These are phyloP conservation scores for Thymallus thymallus DNA, from an alignment of 2,113 vertebrate species.

Conservation along the genomic window DNA sequence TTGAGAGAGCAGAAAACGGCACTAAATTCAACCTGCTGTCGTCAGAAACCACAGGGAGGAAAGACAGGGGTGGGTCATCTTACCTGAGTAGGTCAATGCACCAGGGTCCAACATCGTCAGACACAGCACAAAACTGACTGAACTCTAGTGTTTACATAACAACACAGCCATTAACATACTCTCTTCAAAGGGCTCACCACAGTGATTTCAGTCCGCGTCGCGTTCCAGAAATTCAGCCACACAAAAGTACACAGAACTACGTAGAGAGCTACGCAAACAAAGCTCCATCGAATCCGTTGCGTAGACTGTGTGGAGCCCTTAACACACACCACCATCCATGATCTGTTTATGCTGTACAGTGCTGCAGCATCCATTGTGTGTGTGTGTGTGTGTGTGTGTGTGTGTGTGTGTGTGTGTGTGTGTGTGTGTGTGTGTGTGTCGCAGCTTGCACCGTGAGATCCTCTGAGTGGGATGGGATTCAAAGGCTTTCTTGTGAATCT, in stretches of 20 bases:
- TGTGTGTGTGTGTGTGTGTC: not conserved
- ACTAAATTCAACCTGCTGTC: not conserved
- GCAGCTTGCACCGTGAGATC: not conserved
- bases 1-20: not conserved
- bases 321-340: not conserved
- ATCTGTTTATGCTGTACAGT: slow-evolving; percentile 13
- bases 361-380: not conserved
- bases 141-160: slow-evolving; percentile 31
- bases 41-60: not conserved
- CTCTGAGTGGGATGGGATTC: slow-evolving; percentile 30
- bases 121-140: not conserved
- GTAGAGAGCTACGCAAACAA: too few relatives aligned
- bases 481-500: slow-evolving; percentile 22
- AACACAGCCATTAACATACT: not conserved
- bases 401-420: too few relatives aligned
- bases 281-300: too few relatives aligned
- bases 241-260: not conserved
- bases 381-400: not conserved
- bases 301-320: too few relatives aligned
- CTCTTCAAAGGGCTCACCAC: not conserved
- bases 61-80: not conserved
- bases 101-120: not conserved
- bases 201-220: too few relatives aligned
- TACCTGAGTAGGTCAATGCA: not conserved
- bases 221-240: too few relatives aligned